Percentiles rank a stretch among this genome's conserved stretches.
phyloP scores from a whole-genome alignment of 2,888 invertebrate species.

The Tenthredo notha region DNA sequence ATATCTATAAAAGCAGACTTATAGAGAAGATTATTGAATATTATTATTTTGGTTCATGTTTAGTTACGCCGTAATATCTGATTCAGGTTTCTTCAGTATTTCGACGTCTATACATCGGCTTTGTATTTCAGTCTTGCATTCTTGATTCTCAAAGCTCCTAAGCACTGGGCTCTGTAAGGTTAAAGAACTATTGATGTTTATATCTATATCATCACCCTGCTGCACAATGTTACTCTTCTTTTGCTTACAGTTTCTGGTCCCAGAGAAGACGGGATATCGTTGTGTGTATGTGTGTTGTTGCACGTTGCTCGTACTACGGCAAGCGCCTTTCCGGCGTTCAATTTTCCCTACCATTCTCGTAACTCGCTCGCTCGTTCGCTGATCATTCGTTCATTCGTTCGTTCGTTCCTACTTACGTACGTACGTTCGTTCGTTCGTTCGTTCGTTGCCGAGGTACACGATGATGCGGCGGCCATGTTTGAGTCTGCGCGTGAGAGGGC shows the following conservation, averaged over 20 bases:
- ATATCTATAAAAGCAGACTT: not conserved
- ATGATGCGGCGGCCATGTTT: slow-evolving; percentile 71
- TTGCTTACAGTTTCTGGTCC: not conserved
- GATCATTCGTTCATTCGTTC: slow-evolving; percentile 32
- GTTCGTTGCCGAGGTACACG: slow-evolving; percentile 30
- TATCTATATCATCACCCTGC: not conserved
- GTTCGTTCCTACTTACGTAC: not conserved
- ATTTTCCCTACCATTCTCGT: not conserved
- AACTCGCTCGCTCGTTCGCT: not conserved
- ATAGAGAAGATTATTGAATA: not conserved
- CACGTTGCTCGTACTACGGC: not conserved
- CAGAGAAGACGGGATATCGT: not conserved
- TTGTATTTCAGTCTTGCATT: not conserved
- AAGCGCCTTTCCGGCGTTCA: not conserved
- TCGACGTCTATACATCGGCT: not conserved
- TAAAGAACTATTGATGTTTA: not conserved
- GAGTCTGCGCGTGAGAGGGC: slow-evolving; percentile 72
- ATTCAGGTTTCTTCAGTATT: not conserved
- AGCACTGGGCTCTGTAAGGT: not conserved
- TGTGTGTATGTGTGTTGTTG: not conserved
- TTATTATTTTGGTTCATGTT: not conserved
- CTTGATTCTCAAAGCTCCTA: not conserved
- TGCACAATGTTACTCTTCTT: not conserved
- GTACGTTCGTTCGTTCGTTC: not conserved
- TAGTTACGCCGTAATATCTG: not conserved